These are phyloP conservation scores for Lithophane ornitopus DNA, from an alignment of 2,888 invertebrate genomes.

Conservation along the genomic window DNA sequence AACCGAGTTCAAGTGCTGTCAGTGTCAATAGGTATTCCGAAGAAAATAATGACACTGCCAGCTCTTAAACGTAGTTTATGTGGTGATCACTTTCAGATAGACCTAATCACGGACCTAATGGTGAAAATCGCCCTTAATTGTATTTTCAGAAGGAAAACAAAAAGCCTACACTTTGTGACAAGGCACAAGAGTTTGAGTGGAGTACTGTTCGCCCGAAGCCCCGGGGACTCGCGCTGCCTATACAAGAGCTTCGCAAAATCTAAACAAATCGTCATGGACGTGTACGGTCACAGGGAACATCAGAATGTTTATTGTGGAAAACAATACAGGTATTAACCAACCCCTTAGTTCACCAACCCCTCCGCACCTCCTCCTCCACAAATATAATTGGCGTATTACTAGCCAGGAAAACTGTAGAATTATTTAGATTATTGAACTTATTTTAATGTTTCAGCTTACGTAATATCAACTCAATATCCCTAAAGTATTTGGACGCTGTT, in stretches of 20 bases:
- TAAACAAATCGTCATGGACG: constrained; percentile 75
- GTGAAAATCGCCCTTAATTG: background rate
- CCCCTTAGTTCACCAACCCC: too few relatives aligned
- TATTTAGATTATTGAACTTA: background rate
- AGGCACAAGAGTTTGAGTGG: constrained; percentile 63
- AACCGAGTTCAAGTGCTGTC: too few relatives aligned
- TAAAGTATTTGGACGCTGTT: constrained; percentile 69
- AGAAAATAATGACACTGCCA: too few relatives aligned
- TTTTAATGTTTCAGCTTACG: constrained; percentile 72
- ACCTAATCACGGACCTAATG: too few relatives aligned
- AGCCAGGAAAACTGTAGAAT: background rate
- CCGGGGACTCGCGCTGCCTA: constrained; percentile 72
- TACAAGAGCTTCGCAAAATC: constrained; percentile 75
- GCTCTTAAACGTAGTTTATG: too few relatives aligned
- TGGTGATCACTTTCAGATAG: too few relatives aligned
- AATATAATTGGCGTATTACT: background rate
- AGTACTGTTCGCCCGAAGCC: constrained; percentile 69
- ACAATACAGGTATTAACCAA: constrained; percentile 25
- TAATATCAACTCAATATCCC: constrained; percentile 77
- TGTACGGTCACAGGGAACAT: constrained; percentile 72
- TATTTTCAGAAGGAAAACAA: constrained; percentile 61
- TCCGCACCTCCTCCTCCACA: too few relatives aligned
- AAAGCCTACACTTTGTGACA: constrained; percentile 64
- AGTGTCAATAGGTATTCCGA: too few relatives aligned
- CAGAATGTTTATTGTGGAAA: constrained; percentile 24